Base-by-base conservation (phyloP, 2,888 invertebrate species). In the Itoplectis maculator region DNA sequence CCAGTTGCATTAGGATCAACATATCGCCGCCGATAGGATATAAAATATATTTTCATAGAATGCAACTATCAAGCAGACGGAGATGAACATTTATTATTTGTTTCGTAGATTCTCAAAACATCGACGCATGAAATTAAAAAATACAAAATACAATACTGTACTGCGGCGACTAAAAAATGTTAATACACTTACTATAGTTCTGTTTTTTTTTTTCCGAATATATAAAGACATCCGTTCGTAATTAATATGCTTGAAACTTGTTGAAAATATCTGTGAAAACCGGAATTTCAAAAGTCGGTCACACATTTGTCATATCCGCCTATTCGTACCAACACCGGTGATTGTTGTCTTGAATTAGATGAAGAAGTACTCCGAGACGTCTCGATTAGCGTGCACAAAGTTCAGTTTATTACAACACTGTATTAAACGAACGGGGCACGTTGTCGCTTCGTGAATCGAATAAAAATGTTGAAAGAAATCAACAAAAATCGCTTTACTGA, bases 391-490 rank as follows among this genome's bases (percentile, higher is more conserved):
- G 79, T 84, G 80, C 84, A 82, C 72, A 81, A 70, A 72, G 1
- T 59, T 35, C 35, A 72, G 35, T 54, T 75, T 72, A 63, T 49
- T 59, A 9, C n/a, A 5, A 74, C 63, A 66, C 47, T 35, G 77
- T 74, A 45, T 82, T 65, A 9, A 73, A 73, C 68, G 70, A 76
- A 82, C 51, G 45, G 81, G 69, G 83, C 84, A 79, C 77, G 66
- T 76, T 84, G 85, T 87, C 86, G 85, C 84, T 86, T 87, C 68
- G 81, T 83, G 72, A 86, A 82, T 85, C 68, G 86, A 86, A 79
- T 70, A 84, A 73, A 66, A 65, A 65, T 70, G 65, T 82, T 63
- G 13, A 56, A 79, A 54, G 15, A 65, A 68, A 15, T 35, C 18
- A 63, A 23, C 15, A 18, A 51, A 6, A 13, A 47, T 47, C 29